Conservation (phyloP, 2,888 invertebrate genomes). For the Mesorhabditis sp. region DNA sequence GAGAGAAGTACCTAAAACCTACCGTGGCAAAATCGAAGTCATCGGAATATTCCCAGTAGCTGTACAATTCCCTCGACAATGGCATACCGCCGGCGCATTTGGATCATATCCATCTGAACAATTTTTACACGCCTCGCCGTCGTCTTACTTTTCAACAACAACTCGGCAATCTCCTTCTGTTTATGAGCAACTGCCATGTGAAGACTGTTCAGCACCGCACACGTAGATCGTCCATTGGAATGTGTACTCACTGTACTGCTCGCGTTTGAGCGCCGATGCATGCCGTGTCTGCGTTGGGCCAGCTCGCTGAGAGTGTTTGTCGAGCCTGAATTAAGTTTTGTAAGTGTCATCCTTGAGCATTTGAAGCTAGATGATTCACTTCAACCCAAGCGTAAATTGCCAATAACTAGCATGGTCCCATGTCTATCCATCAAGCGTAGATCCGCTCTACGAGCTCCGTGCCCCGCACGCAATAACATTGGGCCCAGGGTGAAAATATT, state of each 20-base stretch:
- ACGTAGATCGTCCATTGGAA: conserved; percentile 53
- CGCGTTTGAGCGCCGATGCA: conserved; percentile 53
- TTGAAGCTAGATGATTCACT: no score
- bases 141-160: conserved; percentile 62
- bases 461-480: no score
- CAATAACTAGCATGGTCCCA: no score
- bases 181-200: conserved; percentile 67
- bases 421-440: no score
- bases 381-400: no score
- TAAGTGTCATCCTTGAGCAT: background rate
- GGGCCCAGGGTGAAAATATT: no score
- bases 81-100: conserved; percentile 63
- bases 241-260: conserved; percentile 56
- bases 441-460: no score
- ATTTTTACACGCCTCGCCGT: background rate
- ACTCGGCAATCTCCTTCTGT: conserved; percentile 60
- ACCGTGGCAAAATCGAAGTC: conserved; percentile 52
- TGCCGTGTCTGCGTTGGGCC: conserved; percentile 51
- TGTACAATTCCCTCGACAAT: conserved; percentile 54
- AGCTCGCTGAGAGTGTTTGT: conserved; percentile 57
- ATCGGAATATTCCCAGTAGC: conserved; percentile 53
- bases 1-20: background rate
- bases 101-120: conserved; percentile 60
- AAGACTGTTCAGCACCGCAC: conserved; percentile 60
- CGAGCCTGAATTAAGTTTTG: conserved; percentile 30